Evolutionary conservation across 2,113 vertebrate species (phyloP).

Genomic region (Perca flavescens): DNA sequence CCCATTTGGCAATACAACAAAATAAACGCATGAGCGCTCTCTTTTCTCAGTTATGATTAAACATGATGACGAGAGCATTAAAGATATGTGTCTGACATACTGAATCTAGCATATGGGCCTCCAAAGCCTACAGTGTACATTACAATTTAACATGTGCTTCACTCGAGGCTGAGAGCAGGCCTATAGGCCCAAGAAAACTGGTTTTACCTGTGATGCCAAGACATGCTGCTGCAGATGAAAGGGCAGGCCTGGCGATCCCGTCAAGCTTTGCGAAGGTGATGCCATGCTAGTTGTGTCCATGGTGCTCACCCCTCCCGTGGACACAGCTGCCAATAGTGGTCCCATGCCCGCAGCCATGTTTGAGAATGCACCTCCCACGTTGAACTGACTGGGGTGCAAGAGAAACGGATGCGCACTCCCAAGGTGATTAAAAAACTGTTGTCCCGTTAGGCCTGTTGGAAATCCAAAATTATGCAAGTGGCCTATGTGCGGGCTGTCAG

Average conservation of each 20-base stretch:
- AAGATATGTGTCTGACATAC: not conserved
- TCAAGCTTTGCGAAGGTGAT: constrained; percentile 90
- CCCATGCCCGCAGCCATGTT: constrained; percentile 96
- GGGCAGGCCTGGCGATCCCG: constrained; percentile 89
- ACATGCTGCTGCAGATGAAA: constrained; percentile 98
- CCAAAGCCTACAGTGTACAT: not conserved
- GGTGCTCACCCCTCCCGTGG: constrained; percentile 89
- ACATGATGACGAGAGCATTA: not conserved
- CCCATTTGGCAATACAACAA: constrained; percentile 21
- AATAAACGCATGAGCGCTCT: not conserved
- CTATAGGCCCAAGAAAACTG: constrained; percentile 38
- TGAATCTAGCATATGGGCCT: constrained; percentile 13
- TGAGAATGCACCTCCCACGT: constrained; percentile 95
- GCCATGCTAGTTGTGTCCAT: constrained; percentile 91
- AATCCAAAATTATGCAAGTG: constrained; percentile 94
- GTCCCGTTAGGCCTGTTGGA: constrained; percentile 90
- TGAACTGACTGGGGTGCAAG: constrained; percentile 95
- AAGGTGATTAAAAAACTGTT: constrained; percentile 95
- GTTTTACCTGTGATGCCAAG: constrained; percentile 95
- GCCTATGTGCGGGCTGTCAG: constrained; percentile 90
- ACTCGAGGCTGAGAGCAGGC: not conserved
- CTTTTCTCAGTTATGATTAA: not conserved
- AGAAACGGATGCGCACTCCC: constrained; percentile 93
- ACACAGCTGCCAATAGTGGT: constrained; percentile 93
- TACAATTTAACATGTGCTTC: constrained; percentile 11